These are phyloP conservation scores for Columba livia DNA, from an alignment of 2,113 vertebrate species.

Conservation along the genomic window DNA sequence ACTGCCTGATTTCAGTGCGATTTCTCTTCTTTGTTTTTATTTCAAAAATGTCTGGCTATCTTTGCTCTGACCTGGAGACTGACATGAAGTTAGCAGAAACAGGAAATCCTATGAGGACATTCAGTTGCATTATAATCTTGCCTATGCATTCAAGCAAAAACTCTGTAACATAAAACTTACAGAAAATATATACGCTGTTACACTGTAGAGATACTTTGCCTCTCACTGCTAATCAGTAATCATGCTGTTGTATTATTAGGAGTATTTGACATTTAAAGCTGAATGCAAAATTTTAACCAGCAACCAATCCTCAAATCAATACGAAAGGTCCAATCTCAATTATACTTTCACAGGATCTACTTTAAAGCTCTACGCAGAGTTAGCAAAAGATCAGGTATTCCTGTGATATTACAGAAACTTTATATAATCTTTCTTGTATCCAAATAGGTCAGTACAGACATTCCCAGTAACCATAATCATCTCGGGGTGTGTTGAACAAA, in stretches of 20 bases:
- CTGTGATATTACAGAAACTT: neutral
- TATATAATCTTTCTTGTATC: neutral
- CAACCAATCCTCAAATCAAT: neutral
- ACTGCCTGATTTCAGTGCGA: neutral
- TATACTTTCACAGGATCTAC: neutral
- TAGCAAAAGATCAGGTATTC: neutral
- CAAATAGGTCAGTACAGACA: neutral
- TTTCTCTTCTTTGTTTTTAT: neutral
- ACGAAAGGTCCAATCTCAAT: neutral
- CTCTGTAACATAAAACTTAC: neutral
- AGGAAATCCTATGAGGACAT: neutral
- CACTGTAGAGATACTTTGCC: neutral
- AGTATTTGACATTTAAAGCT: neutral
- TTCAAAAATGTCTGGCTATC: neutral
- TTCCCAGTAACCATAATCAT: neutral
- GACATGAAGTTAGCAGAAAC: neutral
- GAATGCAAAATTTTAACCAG: neutral
- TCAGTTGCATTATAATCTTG: neutral
- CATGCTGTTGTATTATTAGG: neutral
- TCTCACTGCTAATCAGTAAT: neutral
- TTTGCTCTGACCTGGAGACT: neutral
- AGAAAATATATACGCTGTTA: neutral
- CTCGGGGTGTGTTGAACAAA: neutral
- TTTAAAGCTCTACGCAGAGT: neutral
- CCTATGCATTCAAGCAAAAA: neutral